A percentile compares a stretch with the other conserved stretches of the same genome.
These are phyloP conservation scores for Seriola rivoliana DNA, from an alignment of 2,113 vertebrate species.

Conservation along the genomic window DNA sequence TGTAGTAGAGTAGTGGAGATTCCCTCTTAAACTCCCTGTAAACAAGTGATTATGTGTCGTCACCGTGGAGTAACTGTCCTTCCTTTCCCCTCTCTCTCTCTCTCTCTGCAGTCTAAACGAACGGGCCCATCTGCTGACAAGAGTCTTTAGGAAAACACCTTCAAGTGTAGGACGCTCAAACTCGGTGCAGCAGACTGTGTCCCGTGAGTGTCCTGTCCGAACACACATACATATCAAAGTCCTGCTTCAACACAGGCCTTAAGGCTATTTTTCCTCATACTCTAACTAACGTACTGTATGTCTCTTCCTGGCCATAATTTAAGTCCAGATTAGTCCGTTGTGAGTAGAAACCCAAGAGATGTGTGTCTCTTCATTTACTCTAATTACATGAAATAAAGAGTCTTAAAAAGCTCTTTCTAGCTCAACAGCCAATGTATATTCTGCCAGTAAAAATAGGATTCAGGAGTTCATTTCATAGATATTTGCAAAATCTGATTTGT, in stretches of 20 bases:
- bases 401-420: not conserved
- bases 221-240: not conserved
- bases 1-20: not conserved
- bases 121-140: slow-evolving; percentile 96
- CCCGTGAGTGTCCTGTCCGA: slow-evolving; percentile 89
- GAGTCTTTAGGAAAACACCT: slow-evolving; percentile 96
- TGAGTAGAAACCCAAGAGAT: not conserved
- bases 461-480: not conserved
- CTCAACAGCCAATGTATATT: not conserved
- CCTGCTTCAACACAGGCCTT: not conserved
- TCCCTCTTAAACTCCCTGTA: slow-evolving; percentile 25
- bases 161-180: slow-evolving; percentile 93
- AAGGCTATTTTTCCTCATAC: not conserved
- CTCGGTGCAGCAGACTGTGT: slow-evolving; percentile 94
- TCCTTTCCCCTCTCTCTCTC: slow-evolving; percentile 37
- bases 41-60: not conserved
- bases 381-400: not conserved
- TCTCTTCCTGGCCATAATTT: not conserved
- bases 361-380: too few relatives aligned
- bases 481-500: not conserved
- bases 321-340: not conserved
- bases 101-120: slow-evolving; percentile 92
- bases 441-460: not conserved
- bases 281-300: not conserved
- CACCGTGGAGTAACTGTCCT: slow-evolving; percentile 42